These are phyloP conservation scores for Brachionichthys hirsutus DNA, from an alignment of 2,113 vertebrate species.

Conservation along the genomic window DNA sequence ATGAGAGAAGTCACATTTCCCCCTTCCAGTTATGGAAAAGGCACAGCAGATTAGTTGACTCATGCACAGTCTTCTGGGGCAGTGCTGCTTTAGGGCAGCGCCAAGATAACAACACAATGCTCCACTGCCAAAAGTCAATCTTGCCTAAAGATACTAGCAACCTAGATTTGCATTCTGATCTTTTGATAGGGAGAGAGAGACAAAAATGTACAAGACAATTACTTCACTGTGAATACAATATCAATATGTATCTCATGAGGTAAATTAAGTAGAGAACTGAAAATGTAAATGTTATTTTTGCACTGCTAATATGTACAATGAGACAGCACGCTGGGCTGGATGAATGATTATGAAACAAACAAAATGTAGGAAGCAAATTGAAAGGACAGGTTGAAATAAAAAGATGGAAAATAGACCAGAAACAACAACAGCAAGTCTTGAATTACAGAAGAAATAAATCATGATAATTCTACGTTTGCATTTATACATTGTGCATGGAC, in stretches of 20 bases:
- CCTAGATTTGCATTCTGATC: constrained; percentile 51
- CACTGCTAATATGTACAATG: constrained; percentile 45
- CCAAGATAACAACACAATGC: constrained; percentile 49
- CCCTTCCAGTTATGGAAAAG: constrained; percentile 28
- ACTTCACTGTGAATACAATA: not conserved
- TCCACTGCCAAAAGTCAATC: constrained; percentile 46
- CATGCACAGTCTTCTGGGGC: constrained; percentile 44
- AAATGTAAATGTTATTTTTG: constrained; percentile 50
- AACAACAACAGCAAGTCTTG: not conserved
- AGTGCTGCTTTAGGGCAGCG: constrained; percentile 46
- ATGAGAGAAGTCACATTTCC: constrained; percentile 15
- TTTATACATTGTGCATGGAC: not conserved
- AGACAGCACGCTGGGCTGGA: constrained; percentile 20
- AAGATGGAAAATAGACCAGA: not conserved
- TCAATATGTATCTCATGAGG: not conserved
- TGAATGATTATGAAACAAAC: constrained; percentile 16
- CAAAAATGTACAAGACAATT: constrained; percentile 6
- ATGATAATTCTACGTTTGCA: not conserved
- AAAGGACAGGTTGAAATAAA: not conserved
- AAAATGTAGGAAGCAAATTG: constrained; percentile 13
- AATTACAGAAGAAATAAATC: no score
- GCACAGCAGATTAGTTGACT: constrained; percentile 65
- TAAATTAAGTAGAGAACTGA: not conserved
- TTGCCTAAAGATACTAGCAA: constrained; percentile 58
- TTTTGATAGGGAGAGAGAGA: constrained; percentile 6